These are phyloP conservation scores for Drosophila burlai DNA, from an alignment of 1,140 invertebrate species.

Conservation along the genomic window DNA sequence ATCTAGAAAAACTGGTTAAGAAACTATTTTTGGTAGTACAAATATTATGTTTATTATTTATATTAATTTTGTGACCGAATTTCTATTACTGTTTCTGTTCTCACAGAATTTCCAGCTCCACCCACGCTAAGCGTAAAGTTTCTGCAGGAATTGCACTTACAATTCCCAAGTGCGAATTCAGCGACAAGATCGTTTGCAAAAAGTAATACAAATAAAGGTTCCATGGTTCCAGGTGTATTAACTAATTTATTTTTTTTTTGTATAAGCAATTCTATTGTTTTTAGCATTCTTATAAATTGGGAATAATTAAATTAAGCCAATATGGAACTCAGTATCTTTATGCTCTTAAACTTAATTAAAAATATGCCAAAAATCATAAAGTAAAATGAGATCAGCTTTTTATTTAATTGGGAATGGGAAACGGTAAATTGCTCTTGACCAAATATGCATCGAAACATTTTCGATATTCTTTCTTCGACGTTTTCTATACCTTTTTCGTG, in stretches of 20 bases:
- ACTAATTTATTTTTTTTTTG: too few relatives aligned
- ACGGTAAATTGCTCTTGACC: constrained; percentile 14
- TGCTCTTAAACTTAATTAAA: not conserved
- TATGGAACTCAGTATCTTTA: not conserved
- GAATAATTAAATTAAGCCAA: not conserved
- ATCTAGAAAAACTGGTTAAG: rapidly evolving
- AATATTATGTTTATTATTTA: not conserved
- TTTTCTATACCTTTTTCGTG: not conserved
- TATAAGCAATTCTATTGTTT: not conserved
- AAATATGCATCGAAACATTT: constrained; percentile 1
- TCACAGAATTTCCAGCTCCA: not conserved
- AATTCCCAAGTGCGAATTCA: not conserved
- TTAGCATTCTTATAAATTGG: not conserved
- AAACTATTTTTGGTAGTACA: not conserved
- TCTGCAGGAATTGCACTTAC: too few relatives aligned
- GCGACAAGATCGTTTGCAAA: not conserved
- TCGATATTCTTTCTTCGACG: not conserved
- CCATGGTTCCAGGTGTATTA: too few relatives aligned
- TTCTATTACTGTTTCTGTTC: not conserved
- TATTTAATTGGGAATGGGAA: constrained; percentile 3
- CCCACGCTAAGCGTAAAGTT: not conserved
- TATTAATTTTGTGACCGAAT: too few relatives aligned
- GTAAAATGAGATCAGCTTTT: not conserved
- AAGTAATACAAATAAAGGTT: too few relatives aligned
- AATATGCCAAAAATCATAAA: not conserved